Percentiles rank a stretch among this genome's conserved stretches.
phyloP scores from a whole-genome alignment of 2,113 vertebrate species.

The Pogona vitticeps region DNA sequence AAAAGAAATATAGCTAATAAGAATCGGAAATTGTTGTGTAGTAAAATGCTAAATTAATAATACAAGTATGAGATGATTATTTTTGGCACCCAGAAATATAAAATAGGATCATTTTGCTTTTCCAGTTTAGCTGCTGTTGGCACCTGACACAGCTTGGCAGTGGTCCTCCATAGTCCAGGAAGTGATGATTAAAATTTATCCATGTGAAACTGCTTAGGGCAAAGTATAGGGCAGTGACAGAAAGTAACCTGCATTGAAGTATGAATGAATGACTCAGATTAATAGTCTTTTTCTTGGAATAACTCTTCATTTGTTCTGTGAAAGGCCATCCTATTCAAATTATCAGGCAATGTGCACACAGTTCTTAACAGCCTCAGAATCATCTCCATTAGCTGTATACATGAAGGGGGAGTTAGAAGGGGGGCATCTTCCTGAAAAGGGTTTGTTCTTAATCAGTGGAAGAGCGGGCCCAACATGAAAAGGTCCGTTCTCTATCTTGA shows the following conservation, averaged over 20 bases:
- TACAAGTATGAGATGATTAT: background rate
- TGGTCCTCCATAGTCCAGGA: conserved; percentile 3
- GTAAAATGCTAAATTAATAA: background rate
- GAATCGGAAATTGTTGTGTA: conserved; percentile 14
- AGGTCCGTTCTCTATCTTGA: too few species aligned
- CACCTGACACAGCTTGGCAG: conserved; percentile 5
- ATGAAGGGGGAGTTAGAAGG: background rate
- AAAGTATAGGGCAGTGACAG: background rate
- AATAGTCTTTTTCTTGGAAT: background rate
- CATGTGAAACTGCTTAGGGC: conserved; percentile 12
- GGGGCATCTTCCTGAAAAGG: background rate
- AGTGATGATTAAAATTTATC: background rate
- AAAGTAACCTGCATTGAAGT: conserved; percentile 15
- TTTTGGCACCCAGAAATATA: background rate
- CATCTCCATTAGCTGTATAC: background rate
- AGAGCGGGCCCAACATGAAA: too few species aligned
- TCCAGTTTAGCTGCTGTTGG: background rate
- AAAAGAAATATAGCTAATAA: background rate
- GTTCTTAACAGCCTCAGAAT: background rate
- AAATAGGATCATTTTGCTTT: background rate
- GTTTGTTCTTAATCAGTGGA: background rate
- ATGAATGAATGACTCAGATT: background rate
- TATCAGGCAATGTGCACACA: background rate
- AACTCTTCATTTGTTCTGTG: background rate
- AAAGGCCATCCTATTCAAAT: background rate